phyloP scores from a whole-genome alignment of 2,113 vertebrate genomes.

The Phodopus roborovskii region DNA sequence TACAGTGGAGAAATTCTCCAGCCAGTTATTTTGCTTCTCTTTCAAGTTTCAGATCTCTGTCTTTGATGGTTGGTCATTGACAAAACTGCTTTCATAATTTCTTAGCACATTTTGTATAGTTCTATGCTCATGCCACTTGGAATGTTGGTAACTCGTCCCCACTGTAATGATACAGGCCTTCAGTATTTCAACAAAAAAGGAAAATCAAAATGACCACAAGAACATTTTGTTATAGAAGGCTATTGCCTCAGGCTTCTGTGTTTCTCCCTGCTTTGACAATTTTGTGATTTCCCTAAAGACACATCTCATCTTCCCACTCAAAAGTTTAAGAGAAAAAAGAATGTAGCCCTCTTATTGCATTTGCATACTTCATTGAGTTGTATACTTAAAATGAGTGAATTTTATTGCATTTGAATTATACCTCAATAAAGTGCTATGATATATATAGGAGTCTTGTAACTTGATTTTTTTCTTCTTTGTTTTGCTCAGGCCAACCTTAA shows the following conservation, averaged over 20 bases:
- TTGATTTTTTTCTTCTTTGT: conserved; percentile 16
- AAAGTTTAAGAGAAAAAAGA: neutral
- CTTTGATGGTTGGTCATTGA: neutral
- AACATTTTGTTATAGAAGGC: neutral
- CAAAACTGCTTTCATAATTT: conserved; percentile 31
- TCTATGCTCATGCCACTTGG: neutral
- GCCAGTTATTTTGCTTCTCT: conserved; percentile 8
- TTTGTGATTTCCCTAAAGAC: conserved; percentile 19
- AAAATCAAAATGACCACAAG: neutral
- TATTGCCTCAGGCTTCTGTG: neutral
- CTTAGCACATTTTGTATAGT: neutral
- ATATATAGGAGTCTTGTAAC: neutral
- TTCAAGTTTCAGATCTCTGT: conserved; percentile 3
- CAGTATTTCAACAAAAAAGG: neutral
- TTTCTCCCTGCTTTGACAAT: conserved; percentile 2
- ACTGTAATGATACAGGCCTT: neutral
- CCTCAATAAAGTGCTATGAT: too few species aligned
- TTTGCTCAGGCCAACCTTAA: neutral
- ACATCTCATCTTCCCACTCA: neutral
- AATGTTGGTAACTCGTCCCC: neutral
- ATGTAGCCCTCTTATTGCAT: neutral
- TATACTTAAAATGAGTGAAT: too few species aligned
- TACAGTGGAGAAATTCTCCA: neutral
- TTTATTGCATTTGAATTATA: too few species aligned
- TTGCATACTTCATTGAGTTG: neutral